Percentiles rank a stretch among this genome's conserved stretches.
phyloP scores from a whole-genome alignment of 2,888 invertebrate genomes.

The Uropetala carovei region DNA sequence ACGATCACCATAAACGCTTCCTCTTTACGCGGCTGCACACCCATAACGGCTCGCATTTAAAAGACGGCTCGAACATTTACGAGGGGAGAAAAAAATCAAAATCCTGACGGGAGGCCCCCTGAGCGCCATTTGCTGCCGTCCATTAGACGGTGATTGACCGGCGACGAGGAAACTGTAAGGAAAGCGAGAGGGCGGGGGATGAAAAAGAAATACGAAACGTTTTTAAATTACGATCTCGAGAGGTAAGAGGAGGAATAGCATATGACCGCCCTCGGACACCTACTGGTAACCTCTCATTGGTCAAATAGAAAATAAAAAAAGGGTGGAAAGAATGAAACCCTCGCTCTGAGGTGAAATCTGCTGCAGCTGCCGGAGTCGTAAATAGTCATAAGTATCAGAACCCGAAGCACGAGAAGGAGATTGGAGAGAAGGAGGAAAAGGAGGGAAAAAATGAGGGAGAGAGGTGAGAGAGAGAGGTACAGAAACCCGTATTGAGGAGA shows the following conservation, averaged over 20 bases:
- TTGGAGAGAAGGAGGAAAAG: background rate
- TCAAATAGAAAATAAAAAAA: background rate
- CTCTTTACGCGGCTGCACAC: background rate
- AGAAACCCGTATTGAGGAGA: background rate
- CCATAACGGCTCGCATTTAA: background rate
- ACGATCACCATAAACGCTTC: background rate
- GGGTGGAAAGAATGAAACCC: background rate
- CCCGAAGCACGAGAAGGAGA: background rate
- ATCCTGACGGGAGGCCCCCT: background rate
- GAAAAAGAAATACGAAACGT: background rate
- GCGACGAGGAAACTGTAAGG: background rate
- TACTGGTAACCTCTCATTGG: background rate
- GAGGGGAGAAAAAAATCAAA: background rate
- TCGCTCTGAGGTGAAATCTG: background rate
- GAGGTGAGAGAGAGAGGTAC: background rate
- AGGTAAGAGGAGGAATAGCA: background rate
- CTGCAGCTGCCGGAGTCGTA: background rate
- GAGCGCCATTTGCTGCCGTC: background rate
- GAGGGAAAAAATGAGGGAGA: background rate
- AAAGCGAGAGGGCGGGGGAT: background rate
- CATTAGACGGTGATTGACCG: background rate
- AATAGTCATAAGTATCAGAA: constrained; percentile 17
- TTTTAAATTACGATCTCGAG: too few relatives aligned
- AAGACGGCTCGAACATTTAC: background rate
- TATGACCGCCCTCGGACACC: background rate